Base-by-base conservation (phyloP, 1,140 invertebrate species). In the Drosophila nigrodunni region DNA sequence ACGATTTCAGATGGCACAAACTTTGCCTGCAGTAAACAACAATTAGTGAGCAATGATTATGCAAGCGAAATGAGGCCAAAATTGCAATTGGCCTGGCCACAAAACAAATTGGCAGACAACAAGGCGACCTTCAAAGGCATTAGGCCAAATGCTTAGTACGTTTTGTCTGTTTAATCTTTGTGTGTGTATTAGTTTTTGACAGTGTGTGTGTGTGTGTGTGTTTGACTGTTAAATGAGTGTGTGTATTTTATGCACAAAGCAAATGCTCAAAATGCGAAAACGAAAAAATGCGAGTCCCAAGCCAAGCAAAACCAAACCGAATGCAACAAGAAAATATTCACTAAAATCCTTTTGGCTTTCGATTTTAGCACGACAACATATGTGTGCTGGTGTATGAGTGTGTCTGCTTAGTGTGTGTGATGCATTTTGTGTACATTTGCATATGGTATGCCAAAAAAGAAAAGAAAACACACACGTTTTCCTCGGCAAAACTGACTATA, bases 241-340 rank as follows among this genome's bases (percentile, higher is more conserved):
- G 62, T 80, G 35, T 69, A 58, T 41, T 47, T 70, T 61, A 50
- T 71, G 65, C 72, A 78, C 78, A 87, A 82, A 82, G 76, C 47
- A 72, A 76, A 75, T 71, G 54, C 39, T 70, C 37, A 7, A 74
- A 81, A 61, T 64, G 52, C 49, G 61, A 74, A 70, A 72, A 78
- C 61, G 62, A 47, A 65, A 78, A 68, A 46, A 67, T 47, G 35
- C 55, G 30, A 54, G 65, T 2, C 13, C 1, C 18, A 21, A 18
- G n/a, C 43, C 30, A 37, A 44, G 57, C 52, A 52, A 65, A 71
- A 49, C 58, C 25, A 30, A 30, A 30, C 30, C 50, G 44, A 74
- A 55, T 78, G 78, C 67, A 69, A 85, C 78, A 78, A 88, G 65
- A 79, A 82, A 83, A 77, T 80, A 88, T 88, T 66, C 77, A 70